Evolutionary conservation across 2,888 invertebrate genomes (phyloP).

Genomic region (Sphaerophoria taeniata): DNA sequence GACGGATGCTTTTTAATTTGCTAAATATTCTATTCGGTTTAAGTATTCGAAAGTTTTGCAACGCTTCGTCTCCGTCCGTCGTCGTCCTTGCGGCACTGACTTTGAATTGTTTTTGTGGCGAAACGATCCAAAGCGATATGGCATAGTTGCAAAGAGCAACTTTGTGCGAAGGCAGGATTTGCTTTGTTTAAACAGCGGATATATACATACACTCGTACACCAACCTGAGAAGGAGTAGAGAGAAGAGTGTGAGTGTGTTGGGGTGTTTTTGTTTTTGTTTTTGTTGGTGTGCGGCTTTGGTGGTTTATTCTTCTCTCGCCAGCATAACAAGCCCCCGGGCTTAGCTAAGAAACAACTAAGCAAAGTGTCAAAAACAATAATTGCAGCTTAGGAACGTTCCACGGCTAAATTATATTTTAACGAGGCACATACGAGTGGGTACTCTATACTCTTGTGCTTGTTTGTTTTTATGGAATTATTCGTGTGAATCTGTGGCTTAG

Average conservation of each 20-base stretch:
- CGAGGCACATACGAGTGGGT: too few species aligned
- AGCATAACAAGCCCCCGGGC: constrained; percentile 13
- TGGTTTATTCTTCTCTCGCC: constrained; percentile 12
- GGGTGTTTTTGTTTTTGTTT: constrained; percentile 15
- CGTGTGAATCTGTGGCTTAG: background rate
- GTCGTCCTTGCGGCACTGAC: background rate
- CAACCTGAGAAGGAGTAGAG: background rate
- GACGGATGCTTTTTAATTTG: constrained; percentile 48
- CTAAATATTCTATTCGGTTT: constrained; percentile 29
- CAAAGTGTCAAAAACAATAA: constrained; percentile 39
- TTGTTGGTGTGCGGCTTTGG: constrained; percentile 17
- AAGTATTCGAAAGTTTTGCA: constrained; percentile 38
- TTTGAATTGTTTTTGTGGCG: constrained; percentile 20
- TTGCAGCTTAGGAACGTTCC: constrained; percentile 3
- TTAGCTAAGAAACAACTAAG: constrained; percentile 35
- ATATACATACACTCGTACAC: too few species aligned
- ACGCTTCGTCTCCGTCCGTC: too few species aligned
- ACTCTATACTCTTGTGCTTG: background rate
- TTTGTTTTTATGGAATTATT: constrained; percentile 2
- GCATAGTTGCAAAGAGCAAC: background rate
- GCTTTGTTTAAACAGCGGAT: constrained; percentile 1
- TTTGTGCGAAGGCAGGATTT: constrained; percentile 20
- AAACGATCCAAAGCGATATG: background rate
- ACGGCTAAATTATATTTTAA: background rate
- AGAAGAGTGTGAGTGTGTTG: background rate